Percentiles rank a stretch among this genome's conserved stretches.
Conservation (phyloP, 2,888 invertebrate genomes). For the Melolontha melolontha region DNA sequence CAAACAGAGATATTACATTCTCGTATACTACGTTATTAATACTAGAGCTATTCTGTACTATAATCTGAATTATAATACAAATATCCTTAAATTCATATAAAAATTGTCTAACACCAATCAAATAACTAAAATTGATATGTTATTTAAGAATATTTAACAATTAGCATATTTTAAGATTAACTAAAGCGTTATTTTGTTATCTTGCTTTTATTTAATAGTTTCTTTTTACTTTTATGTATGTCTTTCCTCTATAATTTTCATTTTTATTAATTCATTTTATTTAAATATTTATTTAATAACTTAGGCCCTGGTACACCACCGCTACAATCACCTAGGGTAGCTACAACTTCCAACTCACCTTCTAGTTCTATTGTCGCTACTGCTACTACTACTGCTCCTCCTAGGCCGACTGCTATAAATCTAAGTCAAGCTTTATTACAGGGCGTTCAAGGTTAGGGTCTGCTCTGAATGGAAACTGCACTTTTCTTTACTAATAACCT, state of each 20-base stretch:
- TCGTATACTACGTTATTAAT: no score
- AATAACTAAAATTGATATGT: no score
- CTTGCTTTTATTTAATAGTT: conserved; percentile 3
- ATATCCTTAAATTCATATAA: no score
- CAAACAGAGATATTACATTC: no score
- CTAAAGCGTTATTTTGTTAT: background rate
- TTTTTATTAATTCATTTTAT: conserved; percentile 25
- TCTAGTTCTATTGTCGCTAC: conserved; percentile 59
- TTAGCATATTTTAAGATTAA: no score
- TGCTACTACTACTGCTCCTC: conserved; percentile 46
- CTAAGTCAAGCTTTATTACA: conserved; percentile 65
- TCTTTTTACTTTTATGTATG: background rate
- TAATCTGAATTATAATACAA: no score
- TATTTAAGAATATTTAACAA: no score
- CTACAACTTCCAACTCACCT: conserved; percentile 59
- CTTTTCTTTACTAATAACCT: conserved; percentile 26
- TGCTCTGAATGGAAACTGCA: conserved; percentile 22
- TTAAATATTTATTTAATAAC: conserved; percentile 31
- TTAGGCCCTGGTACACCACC: conserved; percentile 64
- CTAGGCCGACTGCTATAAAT: conserved; percentile 59
- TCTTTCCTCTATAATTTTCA: conserved; percentile 13
- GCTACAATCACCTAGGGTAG: conserved; percentile 58
- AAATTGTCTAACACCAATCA: no score
- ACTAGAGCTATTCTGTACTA: no score
- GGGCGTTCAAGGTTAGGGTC: conserved; percentile 66